phyloP scores from a whole-genome alignment of 2,888 invertebrate genomes.

The Macrophya annulata region DNA sequence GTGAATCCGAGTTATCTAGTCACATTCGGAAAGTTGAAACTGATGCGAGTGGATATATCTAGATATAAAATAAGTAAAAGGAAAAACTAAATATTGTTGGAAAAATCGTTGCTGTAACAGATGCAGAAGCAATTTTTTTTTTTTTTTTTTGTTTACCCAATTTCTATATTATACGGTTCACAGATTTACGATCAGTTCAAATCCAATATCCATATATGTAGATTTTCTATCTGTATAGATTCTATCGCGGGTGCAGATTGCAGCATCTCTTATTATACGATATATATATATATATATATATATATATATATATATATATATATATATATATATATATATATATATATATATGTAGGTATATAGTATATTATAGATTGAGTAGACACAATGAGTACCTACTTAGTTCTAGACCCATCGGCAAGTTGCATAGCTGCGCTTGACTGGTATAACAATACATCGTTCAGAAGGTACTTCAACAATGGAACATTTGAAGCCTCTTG shows the following conservation, averaged over 20 bases:
- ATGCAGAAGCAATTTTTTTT: neutral
- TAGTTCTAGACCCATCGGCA: constrained; percentile 30
- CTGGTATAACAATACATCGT: constrained; percentile 11
- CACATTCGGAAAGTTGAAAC: constrained; percentile 21
- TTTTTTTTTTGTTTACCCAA: neutral
- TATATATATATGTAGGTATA: too few relatives aligned
- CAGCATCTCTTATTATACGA: constrained; percentile 22
- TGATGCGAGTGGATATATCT: neutral
- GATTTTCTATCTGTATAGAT: neutral
- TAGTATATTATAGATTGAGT: neutral
- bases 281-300: neutral
- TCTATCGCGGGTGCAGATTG: neutral
- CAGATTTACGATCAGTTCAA: neutral
- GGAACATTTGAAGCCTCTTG: neutral
- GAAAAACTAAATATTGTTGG: neutral
- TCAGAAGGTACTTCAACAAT: constrained; percentile 14
- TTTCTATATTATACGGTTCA: neutral
- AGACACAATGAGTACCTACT: constrained; percentile 17
- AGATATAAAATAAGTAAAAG: neutral
- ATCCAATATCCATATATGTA: neutral
- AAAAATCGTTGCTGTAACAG: neutral
- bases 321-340: neutral
- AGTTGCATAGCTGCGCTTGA: constrained; percentile 46
- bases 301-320: neutral
- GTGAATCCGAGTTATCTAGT: neutral